These are phyloP conservation scores for Leucophenga maculata DNA, from an alignment of 2,888 invertebrate genomes.

Conservation along the genomic window DNA sequence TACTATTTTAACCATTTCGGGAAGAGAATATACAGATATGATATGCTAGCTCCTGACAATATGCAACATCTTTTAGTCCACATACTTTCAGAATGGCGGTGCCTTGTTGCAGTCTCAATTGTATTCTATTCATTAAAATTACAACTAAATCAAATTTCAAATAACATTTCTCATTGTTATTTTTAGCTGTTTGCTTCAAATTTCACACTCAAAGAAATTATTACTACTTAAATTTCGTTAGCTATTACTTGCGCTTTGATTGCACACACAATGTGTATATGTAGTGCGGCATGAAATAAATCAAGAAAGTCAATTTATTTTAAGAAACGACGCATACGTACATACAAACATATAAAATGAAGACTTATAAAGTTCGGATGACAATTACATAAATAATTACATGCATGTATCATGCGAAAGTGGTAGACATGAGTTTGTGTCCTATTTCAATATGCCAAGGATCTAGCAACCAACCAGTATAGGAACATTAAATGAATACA, in stretches of 20 bases:
- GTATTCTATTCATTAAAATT: too few species aligned
- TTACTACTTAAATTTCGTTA: background rate
- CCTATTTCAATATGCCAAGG: conserved; percentile 12
- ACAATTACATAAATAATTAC: conserved; percentile 66
- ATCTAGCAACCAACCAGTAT: background rate
- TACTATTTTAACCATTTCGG: too few species aligned
- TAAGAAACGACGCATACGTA: conserved; percentile 52
- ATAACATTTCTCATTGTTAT: too few species aligned
- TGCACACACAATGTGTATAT: background rate
- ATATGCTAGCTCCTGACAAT: too few species aligned
- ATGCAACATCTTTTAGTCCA: too few species aligned
- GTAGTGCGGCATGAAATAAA: conserved; percentile 42
- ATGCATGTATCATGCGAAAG: conserved; percentile 49
- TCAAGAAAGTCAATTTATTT: conserved; percentile 60
- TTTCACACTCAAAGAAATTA: too few species aligned
- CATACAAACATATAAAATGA: conserved; percentile 58
- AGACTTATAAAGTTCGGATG: conserved; percentile 63
- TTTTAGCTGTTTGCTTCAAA: too few species aligned
- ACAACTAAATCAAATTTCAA: too few species aligned
- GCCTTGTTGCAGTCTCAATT: too few species aligned
- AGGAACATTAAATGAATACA: background rate
- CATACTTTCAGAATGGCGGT: too few species aligned
- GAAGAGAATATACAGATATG: too few species aligned
- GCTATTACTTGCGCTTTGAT: background rate
- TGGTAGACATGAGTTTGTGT: conserved; percentile 4